Percentiles rank a stretch among this genome's conserved stretches.
phyloP scores from a whole-genome alignment of 64 coral and sea anemone genomes.

The Porites lutea region DNA sequence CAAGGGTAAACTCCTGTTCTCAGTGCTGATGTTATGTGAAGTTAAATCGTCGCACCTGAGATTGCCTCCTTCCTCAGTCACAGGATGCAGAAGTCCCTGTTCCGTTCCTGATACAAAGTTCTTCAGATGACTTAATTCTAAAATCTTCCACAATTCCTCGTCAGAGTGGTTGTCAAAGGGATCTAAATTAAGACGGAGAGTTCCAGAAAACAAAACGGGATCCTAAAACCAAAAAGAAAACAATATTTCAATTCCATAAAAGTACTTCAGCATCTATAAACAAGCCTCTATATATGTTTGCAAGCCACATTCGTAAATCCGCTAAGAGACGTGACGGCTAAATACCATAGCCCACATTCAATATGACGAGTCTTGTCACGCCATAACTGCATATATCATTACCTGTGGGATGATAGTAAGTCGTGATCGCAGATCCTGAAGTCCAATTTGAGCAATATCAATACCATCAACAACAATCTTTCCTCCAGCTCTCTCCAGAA shows the following conservation, averaged over 20 bases:
- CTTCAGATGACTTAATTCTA: conserved; percentile 78
- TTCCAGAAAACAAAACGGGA: conserved; percentile 79
- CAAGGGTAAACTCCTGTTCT: too few relatives aligned
- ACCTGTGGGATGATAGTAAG: conserved; percentile 84
- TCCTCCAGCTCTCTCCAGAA: neutral
- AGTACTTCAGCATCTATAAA: neutral
- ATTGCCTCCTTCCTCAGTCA: conserved; percentile 80
- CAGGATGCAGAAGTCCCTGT: conserved; percentile 40
- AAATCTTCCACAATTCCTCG: conserved; percentile 66
- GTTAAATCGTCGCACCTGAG: conserved; percentile 46
- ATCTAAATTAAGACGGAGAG: conserved; percentile 81
- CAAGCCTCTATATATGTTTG: too few relatives aligned
- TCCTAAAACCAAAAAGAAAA: conserved; percentile 1
- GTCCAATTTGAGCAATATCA: conserved; percentile 76
- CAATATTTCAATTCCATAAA: neutral
- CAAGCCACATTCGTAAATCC: too few relatives aligned
- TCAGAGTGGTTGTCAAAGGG: conserved; percentile 78
- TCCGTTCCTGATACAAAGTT: conserved; percentile 68
- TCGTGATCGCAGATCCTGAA: conserved; percentile 78
- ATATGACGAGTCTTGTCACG: neutral
- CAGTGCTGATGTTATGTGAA: too few relatives aligned
- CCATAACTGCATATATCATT: neutral
- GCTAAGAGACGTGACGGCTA: too few relatives aligned
- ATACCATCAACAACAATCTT: conserved; percentile 69
- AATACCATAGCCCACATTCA: neutral